Conservation (phyloP, 1,140 invertebrate species). For the Saccostrea echinata region DNA sequence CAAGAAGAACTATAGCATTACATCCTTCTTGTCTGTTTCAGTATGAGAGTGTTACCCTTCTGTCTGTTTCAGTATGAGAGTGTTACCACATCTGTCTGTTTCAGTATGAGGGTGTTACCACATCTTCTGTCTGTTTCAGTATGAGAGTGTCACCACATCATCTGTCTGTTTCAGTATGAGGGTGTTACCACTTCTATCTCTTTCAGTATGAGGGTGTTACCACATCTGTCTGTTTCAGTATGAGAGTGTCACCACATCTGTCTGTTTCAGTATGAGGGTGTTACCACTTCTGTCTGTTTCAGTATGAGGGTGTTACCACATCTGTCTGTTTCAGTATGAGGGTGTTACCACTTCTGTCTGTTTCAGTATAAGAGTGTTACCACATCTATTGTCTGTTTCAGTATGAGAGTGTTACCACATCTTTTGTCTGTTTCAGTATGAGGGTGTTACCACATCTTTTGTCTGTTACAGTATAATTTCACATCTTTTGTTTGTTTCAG, state of each 20-base stretch:
- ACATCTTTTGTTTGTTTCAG: too few species aligned
- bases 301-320: constrained; percentile 83
- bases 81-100: not conserved
- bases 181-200: constrained; percentile 83
- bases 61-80: too few species aligned
- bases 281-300: constrained; percentile 12
- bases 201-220: not conserved
- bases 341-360: too few species aligned
- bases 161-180: constrained; percentile 85
- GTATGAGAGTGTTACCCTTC: constrained; percentile 89
- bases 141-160: too few species aligned
- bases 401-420: constrained; percentile 92
- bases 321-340: constrained; percentile 85
- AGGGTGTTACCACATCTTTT: not conserved
- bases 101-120: constrained; percentile 91
- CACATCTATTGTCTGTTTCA: constrained; percentile 78
- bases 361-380: constrained; percentile 93
- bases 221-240: constrained; percentile 81
- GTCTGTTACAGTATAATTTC: constrained; percentile 85
- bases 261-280: constrained; percentile 83
- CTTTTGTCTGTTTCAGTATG: too few species aligned
- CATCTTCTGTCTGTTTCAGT: too few species aligned
- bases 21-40: constrained; percentile 73
- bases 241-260: constrained; percentile 75
- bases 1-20: too few species aligned